Conservation (phyloP, 1,140 invertebrate genomes). For the Bombus soroeensis region DNA sequence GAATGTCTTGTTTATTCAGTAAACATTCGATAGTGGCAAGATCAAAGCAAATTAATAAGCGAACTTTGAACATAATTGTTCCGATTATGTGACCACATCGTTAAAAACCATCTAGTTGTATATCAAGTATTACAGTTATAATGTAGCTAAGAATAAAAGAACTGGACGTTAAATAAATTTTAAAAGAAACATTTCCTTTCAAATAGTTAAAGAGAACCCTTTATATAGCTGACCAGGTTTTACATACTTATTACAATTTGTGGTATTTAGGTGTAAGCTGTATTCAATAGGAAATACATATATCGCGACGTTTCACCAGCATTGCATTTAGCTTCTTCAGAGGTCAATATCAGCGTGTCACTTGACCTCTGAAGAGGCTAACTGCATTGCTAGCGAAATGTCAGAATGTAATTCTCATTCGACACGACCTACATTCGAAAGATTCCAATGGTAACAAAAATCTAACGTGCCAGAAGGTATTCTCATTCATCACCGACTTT, state of each 20-base stretch:
- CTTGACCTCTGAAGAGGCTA: background rate
- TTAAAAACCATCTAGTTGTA: no score
- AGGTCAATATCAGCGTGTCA: background rate
- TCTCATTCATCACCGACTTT: background rate
- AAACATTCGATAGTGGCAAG: background rate
- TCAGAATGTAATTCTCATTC: background rate
- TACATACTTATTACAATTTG: background rate
- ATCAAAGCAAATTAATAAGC: background rate
- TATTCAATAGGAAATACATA: background rate
- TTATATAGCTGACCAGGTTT: background rate
- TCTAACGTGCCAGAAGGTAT: background rate
- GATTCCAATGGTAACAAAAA: background rate
- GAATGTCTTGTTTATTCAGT: background rate
- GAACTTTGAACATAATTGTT: background rate
- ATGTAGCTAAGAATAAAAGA: background rate
- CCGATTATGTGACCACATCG: background rate
- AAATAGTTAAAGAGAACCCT: background rate
- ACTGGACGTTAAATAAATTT: background rate
- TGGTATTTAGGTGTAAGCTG: background rate
- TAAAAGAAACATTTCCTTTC: background rate
- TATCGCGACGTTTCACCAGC: background rate
- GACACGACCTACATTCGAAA: background rate
- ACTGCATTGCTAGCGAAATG: background rate
- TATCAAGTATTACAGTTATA: background rate
- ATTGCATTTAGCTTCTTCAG: background rate